These are phyloP conservation scores for Coilia nasus DNA, from an alignment of 2,797 vertebrate species.

Conservation along the genomic window DNA sequence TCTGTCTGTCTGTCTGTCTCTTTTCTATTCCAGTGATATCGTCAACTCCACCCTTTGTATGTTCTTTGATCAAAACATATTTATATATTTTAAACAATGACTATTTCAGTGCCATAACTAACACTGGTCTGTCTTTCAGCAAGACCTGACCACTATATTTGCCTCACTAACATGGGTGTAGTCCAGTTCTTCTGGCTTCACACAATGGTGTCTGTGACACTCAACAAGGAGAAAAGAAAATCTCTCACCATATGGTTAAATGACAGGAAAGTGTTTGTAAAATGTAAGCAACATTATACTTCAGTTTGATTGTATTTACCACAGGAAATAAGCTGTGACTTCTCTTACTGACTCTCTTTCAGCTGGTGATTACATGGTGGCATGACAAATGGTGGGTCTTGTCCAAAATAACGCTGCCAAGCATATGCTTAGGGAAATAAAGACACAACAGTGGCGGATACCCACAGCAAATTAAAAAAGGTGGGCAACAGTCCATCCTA, in stretches of 20 bases:
- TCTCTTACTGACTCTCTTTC: neutral
- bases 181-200: neutral
- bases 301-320: neutral
- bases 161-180: neutral
- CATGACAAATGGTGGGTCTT: neutral
- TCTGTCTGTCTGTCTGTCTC: neutral
- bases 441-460: neutral
- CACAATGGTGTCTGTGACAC: neutral
- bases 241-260: neutral
- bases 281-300: neutral
- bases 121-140: neutral
- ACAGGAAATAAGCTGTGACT: neutral
- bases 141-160: neutral
- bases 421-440: neutral
- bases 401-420: neutral
- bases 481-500: neutral
- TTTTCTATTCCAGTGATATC: neutral
- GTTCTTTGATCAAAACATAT: neutral
- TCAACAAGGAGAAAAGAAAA: neutral
- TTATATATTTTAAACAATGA: slow-evolving; percentile 2
- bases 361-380: neutral
- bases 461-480: neutral
- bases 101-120: neutral
- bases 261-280: neutral
- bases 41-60: neutral